Conservation (phyloP, 2,888 invertebrate species). For the Aporophyla lueneburgensis region DNA sequence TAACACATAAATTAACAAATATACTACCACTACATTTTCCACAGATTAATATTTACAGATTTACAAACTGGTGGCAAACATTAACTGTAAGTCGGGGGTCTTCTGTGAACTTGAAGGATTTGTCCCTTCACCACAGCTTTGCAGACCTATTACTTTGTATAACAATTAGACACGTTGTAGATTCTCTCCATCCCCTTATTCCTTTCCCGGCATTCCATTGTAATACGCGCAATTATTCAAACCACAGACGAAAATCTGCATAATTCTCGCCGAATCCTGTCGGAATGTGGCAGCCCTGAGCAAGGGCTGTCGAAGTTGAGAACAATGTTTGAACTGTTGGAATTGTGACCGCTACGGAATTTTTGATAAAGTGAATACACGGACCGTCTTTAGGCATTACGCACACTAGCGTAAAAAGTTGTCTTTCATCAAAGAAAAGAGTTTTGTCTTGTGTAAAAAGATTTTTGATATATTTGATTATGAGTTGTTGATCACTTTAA, state of each 20-base stretch:
- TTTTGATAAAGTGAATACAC: conserved; percentile 55
- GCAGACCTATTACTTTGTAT: conserved; percentile 36
- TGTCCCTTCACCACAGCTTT: conserved; percentile 1
- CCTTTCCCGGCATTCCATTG: conserved; percentile 28
- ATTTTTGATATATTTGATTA: neutral
- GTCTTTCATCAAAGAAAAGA: neutral
- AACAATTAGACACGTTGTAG: conserved; percentile 30
- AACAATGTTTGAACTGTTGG: conserved; percentile 44
- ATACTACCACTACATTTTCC: too few species aligned
- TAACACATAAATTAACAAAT: too few species aligned
- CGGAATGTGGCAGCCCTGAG: conserved; percentile 47
- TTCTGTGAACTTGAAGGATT: neutral
- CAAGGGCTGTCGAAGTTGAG: conserved; percentile 47
- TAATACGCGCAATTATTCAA: conserved; percentile 57
- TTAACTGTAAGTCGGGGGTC: too few species aligned
- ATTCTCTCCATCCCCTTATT: conserved; percentile 32
- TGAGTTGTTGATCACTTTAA: neutral
- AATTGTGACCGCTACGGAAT: conserved; percentile 53
- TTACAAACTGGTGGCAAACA: too few species aligned
- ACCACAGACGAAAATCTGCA: conserved; percentile 58
- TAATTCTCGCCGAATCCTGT: conserved; percentile 47
- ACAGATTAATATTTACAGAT: too few species aligned
- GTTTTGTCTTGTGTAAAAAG: neutral
- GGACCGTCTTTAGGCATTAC: conserved; percentile 1
- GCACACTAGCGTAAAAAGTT: neutral